A percentile compares a stretch with the other conserved stretches of the same genome.
These are phyloP conservation scores for Gymnoscelis rufifasciata DNA, from an alignment of 2,888 invertebrate genomes.

Conservation along the genomic window DNA sequence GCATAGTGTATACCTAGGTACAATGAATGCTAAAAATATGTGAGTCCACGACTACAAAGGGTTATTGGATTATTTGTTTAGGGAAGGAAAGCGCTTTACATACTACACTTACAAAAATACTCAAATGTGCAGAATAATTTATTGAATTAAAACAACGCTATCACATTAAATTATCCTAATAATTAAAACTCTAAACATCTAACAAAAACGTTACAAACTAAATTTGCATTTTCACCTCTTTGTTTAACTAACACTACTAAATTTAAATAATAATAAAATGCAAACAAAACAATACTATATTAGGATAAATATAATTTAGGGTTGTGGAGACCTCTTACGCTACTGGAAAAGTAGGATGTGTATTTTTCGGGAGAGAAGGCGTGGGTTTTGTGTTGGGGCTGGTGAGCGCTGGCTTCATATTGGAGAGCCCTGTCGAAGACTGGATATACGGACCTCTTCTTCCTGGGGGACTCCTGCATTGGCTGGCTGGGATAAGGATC, in stretches of 20 bases:
- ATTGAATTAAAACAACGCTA: background rate
- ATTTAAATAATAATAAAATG: background rate
- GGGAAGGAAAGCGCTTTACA: no score
- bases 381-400: conserved; percentile 52
- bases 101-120: no score
- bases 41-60: no score
- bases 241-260: background rate
- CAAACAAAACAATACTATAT: no score
- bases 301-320: conserved; percentile 39
- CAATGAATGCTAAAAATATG: no score
- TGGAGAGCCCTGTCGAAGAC: conserved; percentile 46
- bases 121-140: background rate
- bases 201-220: no score
- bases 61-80: no score
- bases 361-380: conserved; percentile 65
- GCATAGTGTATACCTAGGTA: no score
- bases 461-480: conserved; percentile 68
- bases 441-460: conserved; percentile 60
- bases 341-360: conserved; percentile 62
- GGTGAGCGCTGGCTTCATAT: conserved; percentile 40
- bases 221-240: no score
- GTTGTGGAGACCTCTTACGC: conserved; percentile 37
- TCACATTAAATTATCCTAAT: background rate
- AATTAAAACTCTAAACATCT: no score
- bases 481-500: conserved; percentile 71